Conservation (phyloP, 1,140 invertebrate genomes). For the Nephila pilipes region DNA sequence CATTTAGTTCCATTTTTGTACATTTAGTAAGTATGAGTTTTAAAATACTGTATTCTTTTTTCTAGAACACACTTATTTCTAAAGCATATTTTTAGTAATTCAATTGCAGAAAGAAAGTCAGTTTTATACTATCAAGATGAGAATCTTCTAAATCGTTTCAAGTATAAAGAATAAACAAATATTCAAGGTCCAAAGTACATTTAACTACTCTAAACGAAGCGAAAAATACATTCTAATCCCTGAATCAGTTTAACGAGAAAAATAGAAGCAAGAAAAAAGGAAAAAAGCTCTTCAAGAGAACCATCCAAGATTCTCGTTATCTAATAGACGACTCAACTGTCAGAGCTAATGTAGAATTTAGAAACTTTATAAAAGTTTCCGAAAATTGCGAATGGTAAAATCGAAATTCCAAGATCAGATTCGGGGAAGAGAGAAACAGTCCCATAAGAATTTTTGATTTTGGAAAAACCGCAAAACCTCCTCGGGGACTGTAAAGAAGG, state of each 20-base stretch:
- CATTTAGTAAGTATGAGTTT: no score
- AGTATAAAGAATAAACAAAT: no score
- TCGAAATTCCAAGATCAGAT: slow-evolving; percentile 12
- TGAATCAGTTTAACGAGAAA: background rate
- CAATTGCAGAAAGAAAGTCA: no score
- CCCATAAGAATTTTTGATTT: slow-evolving; percentile 20
- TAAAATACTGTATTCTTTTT: no score
- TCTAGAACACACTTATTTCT: no score
- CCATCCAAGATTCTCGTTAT: background rate
- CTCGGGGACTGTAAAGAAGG: background rate
- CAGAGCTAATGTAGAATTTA: background rate
- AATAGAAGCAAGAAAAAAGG: no score
- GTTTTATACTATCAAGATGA: no score
- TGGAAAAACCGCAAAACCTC: slow-evolving; percentile 11
- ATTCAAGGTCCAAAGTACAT: no score
- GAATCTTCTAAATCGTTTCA: no score
- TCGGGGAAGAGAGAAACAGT: background rate
- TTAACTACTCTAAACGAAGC: no score
- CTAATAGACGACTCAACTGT: background rate
- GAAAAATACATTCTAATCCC: background rate
- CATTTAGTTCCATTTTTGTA: no score
- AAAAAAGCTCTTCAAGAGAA: background rate
- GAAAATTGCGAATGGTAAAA: background rate
- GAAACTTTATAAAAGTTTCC: slow-evolving; percentile 32
- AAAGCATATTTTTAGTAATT: no score